Base-by-base conservation (phyloP, 2,113 vertebrate genomes). In the Platysteira castanea region DNA sequence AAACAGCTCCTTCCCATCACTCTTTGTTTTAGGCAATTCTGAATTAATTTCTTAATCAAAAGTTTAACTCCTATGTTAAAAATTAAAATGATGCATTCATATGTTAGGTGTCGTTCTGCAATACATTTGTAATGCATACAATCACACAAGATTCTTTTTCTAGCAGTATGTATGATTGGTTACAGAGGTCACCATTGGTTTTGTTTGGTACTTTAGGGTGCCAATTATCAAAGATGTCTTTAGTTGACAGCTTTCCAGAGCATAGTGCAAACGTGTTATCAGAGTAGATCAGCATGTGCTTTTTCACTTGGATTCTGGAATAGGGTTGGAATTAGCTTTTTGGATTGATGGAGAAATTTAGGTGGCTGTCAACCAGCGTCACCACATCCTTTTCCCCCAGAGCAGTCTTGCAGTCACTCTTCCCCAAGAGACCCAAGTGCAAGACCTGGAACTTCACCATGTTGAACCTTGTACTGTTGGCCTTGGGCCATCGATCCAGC, bases 221-320 rank as follows among this genome's bases (percentile, higher is more conserved):
- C 44, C 27, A 22, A 0, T 64, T 24, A 19, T 63, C 27, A 70
- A 68, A 78, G 15, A 19, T 2, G 1, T 75, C 37, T 68, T 39
- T 56, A 24, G 27, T 4, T 67, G 31, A 18, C 37, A 75, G 1
- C 15, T 78, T 61, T 54, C 30, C 33, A 60, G 61, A 64, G 16
- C 2, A 0, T 13, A 35, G 10, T 33, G 44, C 27, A 76, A 54
- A 39, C 0, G 0, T 4, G 7, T 53, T 87, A 54, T 26, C 22
- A 41, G 68, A 65, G 24, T 39, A 42, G 56, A 46, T 65, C 15
- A 21, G 10, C 5, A 10, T 78, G 22, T 78, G 26, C 26, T 47
- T 22, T 60, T 85, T 46, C 26, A 30, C 20, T 54, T 67, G 61
- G 42, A 42, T 68, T 92, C 56, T 64, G 61, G 35, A 90, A 44